Base-by-base conservation (phyloP, 2,888 invertebrate species). In the Ditylenchus weischeri region DNA sequence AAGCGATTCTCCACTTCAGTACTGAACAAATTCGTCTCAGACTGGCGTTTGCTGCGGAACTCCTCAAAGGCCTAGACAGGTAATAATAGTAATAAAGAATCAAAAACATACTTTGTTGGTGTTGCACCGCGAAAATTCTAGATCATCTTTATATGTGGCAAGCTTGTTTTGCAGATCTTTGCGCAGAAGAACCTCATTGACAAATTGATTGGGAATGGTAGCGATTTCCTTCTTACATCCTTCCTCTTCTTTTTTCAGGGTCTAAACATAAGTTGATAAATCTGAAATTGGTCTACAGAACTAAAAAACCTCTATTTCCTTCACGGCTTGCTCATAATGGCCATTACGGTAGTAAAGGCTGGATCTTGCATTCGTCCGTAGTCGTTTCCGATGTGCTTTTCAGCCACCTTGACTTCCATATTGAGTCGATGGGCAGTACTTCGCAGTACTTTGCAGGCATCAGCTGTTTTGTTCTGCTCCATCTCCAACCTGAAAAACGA, bases 1-100 rank as follows among this genome's bases (percentile, higher is more conserved):
- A 95, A 96, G 78, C 94, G 91, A 78, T 91, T 90, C n/a, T 91
- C 89, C 50, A 95, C 87, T 29, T 92, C 90, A 1, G 92, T 92
- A 84, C 95, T 94, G 78, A 77, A 76, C 18, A 79, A 94, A 59
- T 91, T 91, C 82, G 95, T 91, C 84, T 94, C 93, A 29, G 91
- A 90, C 84, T 92, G 91, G 67, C 92, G 89, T 68, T 91, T 88
- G 4, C 89, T 89, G 65, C 91, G 89, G 0, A 92, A 91, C 85
- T 95, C 94, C 58, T 90, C 90, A 75, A 95, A 84, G 85, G 94
- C 92, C 86, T 93, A 71, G 50, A 78, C 64, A 58, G 15, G 48
- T 18, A 19, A 19, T 65, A 7, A 36, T 13, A 69, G 10, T 36
- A 67, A 54, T 48, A 43, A 50, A 8, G 8, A 65, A 21, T 5